Conservation (phyloP, 2,888 invertebrate species). For the Caenorhabditis virilis region DNA sequence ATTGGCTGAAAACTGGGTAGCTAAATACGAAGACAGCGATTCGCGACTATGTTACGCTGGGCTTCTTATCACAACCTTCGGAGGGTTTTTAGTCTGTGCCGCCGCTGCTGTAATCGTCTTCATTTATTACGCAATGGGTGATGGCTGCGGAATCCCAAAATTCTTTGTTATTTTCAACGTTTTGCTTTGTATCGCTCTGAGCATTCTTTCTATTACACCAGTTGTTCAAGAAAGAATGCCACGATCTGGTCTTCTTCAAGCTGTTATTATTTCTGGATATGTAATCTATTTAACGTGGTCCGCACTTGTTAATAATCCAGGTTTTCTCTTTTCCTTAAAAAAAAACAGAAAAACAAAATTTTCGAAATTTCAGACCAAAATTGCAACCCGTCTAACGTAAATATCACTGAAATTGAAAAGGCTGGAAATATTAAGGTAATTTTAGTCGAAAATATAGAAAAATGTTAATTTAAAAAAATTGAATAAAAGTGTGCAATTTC, state of each 20-base stretch:
- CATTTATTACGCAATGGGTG: slow-evolving; percentile 79
- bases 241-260: slow-evolving; percentile 80
- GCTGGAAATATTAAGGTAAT: neutral
- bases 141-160: slow-evolving; percentile 84
- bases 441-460: too few species aligned
- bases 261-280: slow-evolving; percentile 89
- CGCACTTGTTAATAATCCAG: slow-evolving; percentile 87
- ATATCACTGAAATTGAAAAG: slow-evolving; percentile 10
- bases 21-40: slow-evolving; percentile 81
- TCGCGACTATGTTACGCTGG: slow-evolving; percentile 84
- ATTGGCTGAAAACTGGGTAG: slow-evolving; percentile 95
- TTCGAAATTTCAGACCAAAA: slow-evolving; percentile 73
- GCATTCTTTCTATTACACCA: slow-evolving; percentile 86
- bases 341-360: neutral
- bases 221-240: slow-evolving; percentile 80
- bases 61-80: slow-evolving; percentile 81
- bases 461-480: too few species aligned
- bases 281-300: slow-evolving; percentile 97
- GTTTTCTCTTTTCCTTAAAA: slow-evolving; percentile 69
- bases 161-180: slow-evolving; percentile 96
- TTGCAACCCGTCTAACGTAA: slow-evolving; percentile 77
- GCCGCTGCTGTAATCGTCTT: slow-evolving; percentile 84
- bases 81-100: slow-evolving; percentile 82
- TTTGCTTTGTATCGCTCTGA: slow-evolving; percentile 83
- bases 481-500: too few species aligned